Percentiles rank a stretch among this genome's conserved stretches.
Conservation (phyloP, 92 coral and sea anemone species). For the Epizoanthus fatuus region DNA sequence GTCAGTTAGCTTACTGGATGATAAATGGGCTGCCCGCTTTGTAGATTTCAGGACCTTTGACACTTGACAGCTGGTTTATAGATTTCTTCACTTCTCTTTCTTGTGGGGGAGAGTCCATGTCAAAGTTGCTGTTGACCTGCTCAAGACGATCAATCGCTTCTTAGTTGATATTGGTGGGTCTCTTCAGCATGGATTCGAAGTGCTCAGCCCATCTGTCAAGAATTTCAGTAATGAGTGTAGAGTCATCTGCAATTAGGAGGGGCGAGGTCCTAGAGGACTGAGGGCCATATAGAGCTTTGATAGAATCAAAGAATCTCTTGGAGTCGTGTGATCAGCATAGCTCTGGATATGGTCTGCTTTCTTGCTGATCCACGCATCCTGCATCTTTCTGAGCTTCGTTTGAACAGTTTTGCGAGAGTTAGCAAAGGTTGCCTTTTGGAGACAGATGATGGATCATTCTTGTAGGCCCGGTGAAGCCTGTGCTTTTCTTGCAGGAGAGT, state of each 20-base stretch:
- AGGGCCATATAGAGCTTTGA: constrained; percentile 1
- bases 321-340: not conserved
- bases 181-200: not conserved
- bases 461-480: constrained; percentile 43
- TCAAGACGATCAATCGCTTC: not conserved
- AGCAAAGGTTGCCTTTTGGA: not conserved
- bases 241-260: constrained; percentile 3
- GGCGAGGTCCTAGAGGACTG: not conserved
- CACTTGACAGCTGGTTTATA: constrained; percentile 16
- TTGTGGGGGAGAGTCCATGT: not conserved
- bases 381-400: not conserved
- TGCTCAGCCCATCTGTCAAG: constrained; percentile 18
- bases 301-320: not conserved
- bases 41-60: constrained; percentile 17
- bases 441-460: not conserved
- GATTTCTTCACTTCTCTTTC: not conserved
- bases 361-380: not conserved
- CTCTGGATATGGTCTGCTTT: not conserved
- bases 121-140: not conserved
- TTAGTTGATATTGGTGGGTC: not conserved
- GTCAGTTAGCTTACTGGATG: not conserved
- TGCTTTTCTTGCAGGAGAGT: constrained; percentile 52
- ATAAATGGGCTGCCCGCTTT: constrained; percentile 16
- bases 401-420: constrained; percentile 1
- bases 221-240: not conserved